These are phyloP conservation scores for Coleophora flavipennella DNA, from an alignment of 2,888 invertebrate species.

Conservation along the genomic window DNA sequence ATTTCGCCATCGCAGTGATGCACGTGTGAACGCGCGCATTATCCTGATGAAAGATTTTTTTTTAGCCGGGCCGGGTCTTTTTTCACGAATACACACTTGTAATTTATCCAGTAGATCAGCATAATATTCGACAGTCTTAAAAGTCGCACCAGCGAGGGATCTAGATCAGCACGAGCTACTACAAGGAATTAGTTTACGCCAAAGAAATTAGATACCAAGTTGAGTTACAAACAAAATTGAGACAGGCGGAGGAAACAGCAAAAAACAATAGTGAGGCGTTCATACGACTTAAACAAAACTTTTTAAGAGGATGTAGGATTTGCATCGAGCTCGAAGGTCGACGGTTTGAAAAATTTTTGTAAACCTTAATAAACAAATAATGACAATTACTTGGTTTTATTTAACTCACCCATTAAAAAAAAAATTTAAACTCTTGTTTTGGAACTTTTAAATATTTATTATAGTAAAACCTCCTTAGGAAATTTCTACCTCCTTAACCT, in stretches of 20 bases:
- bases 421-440: too few species aligned
- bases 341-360: too few species aligned
- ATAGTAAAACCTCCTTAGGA: background rate
- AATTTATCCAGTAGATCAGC: too few species aligned
- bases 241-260: slow-evolving; percentile 2
- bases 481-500: background rate
- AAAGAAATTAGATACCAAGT: slow-evolving; percentile 1
- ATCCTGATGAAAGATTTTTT: too few species aligned
- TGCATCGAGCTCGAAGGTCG: slow-evolving; percentile 7
- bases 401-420: too few species aligned
- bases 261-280: slow-evolving; percentile 6
- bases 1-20: too few species aligned
- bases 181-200: slow-evolving; percentile 11
- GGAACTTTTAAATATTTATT: background rate
- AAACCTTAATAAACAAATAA: slow-evolving; percentile 1
- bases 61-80: too few species aligned
- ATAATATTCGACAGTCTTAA: too few species aligned
- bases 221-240: slow-evolving; percentile 4
- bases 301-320: slow-evolving; percentile 7
- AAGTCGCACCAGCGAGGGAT: too few species aligned
- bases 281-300: slow-evolving; percentile 5
- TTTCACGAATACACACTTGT: too few species aligned
- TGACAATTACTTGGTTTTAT: background rate
- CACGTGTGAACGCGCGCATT: too few species aligned
- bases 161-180: too few species aligned